Base-by-base conservation (phyloP, 2,113 vertebrate species). In the Lepus timidus region DNA sequence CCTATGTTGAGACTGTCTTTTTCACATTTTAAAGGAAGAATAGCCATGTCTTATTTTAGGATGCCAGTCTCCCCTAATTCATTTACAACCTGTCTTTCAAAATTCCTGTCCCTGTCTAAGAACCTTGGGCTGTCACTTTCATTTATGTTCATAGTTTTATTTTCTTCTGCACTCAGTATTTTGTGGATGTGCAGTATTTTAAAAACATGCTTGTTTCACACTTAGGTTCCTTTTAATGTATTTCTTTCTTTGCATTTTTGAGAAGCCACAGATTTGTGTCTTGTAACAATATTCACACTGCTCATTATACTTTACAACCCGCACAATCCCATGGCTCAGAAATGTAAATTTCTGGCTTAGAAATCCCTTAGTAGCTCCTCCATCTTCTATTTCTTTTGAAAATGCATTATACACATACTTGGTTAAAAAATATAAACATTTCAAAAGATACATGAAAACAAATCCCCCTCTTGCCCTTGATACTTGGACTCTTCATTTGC, bases 351-450 rank as follows among this genome's bases (percentile, higher is more conserved):
- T 78, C 49, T 93, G 68, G 1, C 10, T 80, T 74, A 90, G 61
- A 92, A 68, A 81, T 36, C 8, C 16, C 65, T 11, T 83, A 27
- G 10, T n/a, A 0, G 61, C 13, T 74, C 10, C 73, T 91, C 27
- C 1, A 44, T 16, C 25, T 65, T 85, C 23, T 1, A 25, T 61
- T 85, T 3, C n/a, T 88, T 90, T 88, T 85, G 22, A 36, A 85
- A 90, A 87, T 65, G 8, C 23, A 71, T 9, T 31, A 23, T 78
- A 23, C 78, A 22, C 13, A 14, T 20, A 33, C 16, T 81, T 71
- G 23, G 6, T 88, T 79, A 67, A 82, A 84, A 89, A 90, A 36
- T 25, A 64, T 51, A 90, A 73, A 78, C 70, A 33, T 23, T 89
- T 68, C 36, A 85, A 82, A 91, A 82, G 44, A 36, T 36, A 71